Evolutionary conservation across 2,797 vertebrate species (phyloP).

Genomic region (Muscicapa striata): DNA sequence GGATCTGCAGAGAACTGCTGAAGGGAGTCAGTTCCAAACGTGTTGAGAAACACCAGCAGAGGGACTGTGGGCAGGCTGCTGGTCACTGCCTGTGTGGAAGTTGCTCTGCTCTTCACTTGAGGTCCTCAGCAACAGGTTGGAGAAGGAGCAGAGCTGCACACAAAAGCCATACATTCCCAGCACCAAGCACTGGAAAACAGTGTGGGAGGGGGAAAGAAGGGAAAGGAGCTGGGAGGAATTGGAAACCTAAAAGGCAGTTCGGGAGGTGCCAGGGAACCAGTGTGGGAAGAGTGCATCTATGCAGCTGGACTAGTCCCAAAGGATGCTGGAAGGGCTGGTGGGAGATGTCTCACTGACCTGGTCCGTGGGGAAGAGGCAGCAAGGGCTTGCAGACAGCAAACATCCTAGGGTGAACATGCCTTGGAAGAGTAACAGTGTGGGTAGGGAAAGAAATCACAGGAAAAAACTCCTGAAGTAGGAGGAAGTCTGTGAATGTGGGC

Average conservation of each 20-base stretch:
- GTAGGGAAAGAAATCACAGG: background rate
- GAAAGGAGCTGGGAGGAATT: background rate
- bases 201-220: background rate
- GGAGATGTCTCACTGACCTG: background rate
- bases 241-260: background rate
- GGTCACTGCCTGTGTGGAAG: background rate
- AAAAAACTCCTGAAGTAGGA: background rate
- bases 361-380: background rate
- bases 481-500: background rate
- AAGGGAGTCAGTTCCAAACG: background rate
- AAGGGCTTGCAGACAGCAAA: background rate
- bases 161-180: background rate
- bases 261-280: background rate
- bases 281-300: background rate
- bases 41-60: background rate
- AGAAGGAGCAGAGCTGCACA: background rate
- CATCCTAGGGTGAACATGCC: background rate
- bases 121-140: background rate
- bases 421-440: background rate
- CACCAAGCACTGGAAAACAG: background rate
- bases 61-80: rapidly evolving
- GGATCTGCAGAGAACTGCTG: background rate
- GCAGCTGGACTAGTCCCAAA: background rate
- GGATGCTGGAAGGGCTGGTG: background rate
- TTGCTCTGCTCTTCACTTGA: background rate